Base-by-base conservation (phyloP, 2,888 invertebrate genomes). In the Megalurothrips usitatus region DNA sequence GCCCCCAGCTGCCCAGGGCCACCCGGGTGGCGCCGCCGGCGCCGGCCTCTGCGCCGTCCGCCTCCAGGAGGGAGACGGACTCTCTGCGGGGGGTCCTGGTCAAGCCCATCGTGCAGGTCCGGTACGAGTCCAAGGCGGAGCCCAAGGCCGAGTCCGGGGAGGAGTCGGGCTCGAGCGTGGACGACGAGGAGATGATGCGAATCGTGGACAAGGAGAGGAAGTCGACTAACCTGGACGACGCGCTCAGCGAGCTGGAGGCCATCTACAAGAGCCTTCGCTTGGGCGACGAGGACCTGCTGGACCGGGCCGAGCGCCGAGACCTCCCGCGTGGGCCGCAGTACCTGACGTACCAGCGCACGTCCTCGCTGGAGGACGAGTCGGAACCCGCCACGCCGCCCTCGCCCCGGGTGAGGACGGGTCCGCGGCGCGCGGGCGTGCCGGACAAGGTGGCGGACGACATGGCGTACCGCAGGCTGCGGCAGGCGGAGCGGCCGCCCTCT, bases 231-330 rank as follows among this genome's bases (percentile, higher is more conserved):
- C 89, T 96, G 68, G 96, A 96, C 86, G 96, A 96, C 85, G 96
- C 96, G 81, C 90, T 97, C 43, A 93, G 93, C 85, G 97, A 97
- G 87, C 87, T 97, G 81, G 96, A 97, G 89, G 94, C 94, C n/a
- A 96, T 97, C 85, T 95, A 95, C 86, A 94, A 95, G 84, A 96
- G 95, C 84, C 89, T 97, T 81, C 92, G 93, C n/a, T 88, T 96
- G 80, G 94, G 93, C 0, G 96, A 96, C 85, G 94, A 94, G 86
- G 94, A 94, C 87, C 89, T 95, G 82, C 87, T 95, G 80, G 94
- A 84, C 48, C 83, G 83, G 80, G 83, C 84, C 6, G 84, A 94
- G 87, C 90, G 92, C 82, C 89, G 94, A 82, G 94, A 92, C 85
- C 86, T 88, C 79, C 88, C 88, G 86, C 86, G 4, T 85, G 86